Evolutionary conservation across 2,888 invertebrate genomes (phyloP), one percentile per base, ranked within the genome.

Genomic region (Heliconius sara): DNA sequence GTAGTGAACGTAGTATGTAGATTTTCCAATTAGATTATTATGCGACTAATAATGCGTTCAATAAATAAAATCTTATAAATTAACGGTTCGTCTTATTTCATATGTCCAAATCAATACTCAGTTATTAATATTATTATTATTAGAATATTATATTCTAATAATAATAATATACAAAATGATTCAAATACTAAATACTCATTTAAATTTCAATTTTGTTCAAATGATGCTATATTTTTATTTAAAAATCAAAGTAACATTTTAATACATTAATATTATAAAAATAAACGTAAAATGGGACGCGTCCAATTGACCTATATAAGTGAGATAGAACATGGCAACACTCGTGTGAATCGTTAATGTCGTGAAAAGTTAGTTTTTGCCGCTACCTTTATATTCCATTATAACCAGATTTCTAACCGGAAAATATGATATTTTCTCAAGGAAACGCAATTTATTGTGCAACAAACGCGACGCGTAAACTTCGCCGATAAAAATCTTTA

Each of bases 291-390:
- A 78, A 79, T 67, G 82, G 63, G 77, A 79, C 79, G 80, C 34
- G 47, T 63, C 73, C 71, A 63, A 84, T 85, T 91, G 89, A 85
- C 90, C 92, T 86, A 91, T 77, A 87, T 92, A 84, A 82, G 60
- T 83, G 80, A 88, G 86, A 89, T 91, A 88, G 84, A 83, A 79
- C 78, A 80, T 91, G 90, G 92, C 90, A 93, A 90, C 91, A 89
- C 90, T 80, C 88, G 90, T 94, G 94, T 90, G 93, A 94, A 93
- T 81, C 76, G 73, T 77, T 79, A 27, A 27, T 27, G 27, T 27
- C 27, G 27, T 27, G 27, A 27, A 27, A 27, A 27, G 27, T 27
- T 27, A 27, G 27, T 27, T 86, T 90, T 89, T 89, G 91, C 89
- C 85, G 34, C 73, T 73, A 60, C n/a, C 30, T 34, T 13, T n/a